Evolutionary conservation across 2,113 vertebrate species (phyloP), one percentile per base, ranked within the genome.

Genomic region (Clarias batrachus): DNA sequence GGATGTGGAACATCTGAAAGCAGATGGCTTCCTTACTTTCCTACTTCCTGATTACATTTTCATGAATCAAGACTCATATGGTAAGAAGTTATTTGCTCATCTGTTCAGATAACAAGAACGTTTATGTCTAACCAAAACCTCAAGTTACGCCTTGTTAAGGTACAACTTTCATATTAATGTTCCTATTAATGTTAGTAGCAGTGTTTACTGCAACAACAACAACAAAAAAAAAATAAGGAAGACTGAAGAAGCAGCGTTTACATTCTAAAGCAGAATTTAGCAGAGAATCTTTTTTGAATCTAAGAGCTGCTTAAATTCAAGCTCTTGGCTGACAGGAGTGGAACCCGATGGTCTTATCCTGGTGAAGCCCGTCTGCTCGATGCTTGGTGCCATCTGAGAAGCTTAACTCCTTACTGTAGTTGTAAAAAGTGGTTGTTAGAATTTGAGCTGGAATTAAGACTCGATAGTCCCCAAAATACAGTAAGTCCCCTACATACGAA

Each of bases 1-100:
- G 83, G 62, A 85, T 83, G 79, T 86, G 86, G 87, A 88, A 85
- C 87, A 89, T 85, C 87, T 86, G 83, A 87, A 91, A 89, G 88
- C 90, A 91, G 87, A 92, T 90, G 88, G 88, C 89, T 88, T 81
- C 82, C 89, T 90, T 83, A 82, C 83, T 90, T 74, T 87, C 74
- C 82, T 70, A 33, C 74, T 85, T 77, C 5, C 70, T 84, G 87
- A 82, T 78, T 62, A 68, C 80, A 85, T 48, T 81, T 84, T 81
- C 81, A 33, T 76, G 25, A 60, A 83, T 52, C 68, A 70, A 25
- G 21, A 83, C 52, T 68, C 33, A 56, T 82, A 2, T 48, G 33
- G 23, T 52, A 19, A 85, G 60, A 37, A 78, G 14, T 60, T 41
- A 59, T 84, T 62, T 33, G 30, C 12, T 70, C 16, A 83, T 68